Conservation (phyloP, 2,797 vertebrate genomes). For the Triplophysa bombifrons region DNA sequence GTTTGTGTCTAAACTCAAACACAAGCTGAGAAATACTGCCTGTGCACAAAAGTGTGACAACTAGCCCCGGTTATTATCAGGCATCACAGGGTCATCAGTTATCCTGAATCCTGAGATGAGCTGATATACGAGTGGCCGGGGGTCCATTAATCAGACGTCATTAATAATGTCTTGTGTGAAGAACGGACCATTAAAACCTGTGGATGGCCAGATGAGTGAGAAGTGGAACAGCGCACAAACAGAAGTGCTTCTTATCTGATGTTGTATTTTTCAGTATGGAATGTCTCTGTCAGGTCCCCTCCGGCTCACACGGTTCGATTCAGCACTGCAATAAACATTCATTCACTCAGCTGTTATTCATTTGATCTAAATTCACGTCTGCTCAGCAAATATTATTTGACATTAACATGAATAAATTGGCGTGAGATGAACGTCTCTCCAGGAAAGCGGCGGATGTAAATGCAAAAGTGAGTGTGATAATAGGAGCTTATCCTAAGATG, state of each 20-base stretch:
- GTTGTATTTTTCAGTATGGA: slow-evolving; percentile 3
- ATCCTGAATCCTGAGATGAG: too few species aligned
- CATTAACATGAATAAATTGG: slow-evolving; percentile 1
- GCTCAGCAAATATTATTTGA: not conserved
- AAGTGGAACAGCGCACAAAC: not conserved
- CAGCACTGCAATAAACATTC: not conserved
- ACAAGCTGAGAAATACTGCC: too few species aligned
- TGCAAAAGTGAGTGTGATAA: not conserved
- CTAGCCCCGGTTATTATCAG: too few species aligned
- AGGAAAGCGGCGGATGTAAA: not conserved
- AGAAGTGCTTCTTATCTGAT: not conserved
- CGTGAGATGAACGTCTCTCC: not conserved
- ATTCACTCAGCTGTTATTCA: not conserved
- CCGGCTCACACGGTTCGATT: not conserved
- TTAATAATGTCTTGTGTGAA: not conserved
- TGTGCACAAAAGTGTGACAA: too few species aligned
- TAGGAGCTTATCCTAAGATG: not conserved
- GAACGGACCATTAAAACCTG: not conserved
- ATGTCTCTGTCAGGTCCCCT: not conserved
- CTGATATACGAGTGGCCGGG: too few species aligned
- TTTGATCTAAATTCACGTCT: not conserved
- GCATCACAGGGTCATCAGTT: too few species aligned
- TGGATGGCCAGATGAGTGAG: not conserved
- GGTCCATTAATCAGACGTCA: too few species aligned
- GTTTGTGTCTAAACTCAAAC: too few species aligned